These are phyloP conservation scores for Spea bombifrons DNA, from an alignment of 2,113 vertebrate species.

Conservation along the genomic window DNA sequence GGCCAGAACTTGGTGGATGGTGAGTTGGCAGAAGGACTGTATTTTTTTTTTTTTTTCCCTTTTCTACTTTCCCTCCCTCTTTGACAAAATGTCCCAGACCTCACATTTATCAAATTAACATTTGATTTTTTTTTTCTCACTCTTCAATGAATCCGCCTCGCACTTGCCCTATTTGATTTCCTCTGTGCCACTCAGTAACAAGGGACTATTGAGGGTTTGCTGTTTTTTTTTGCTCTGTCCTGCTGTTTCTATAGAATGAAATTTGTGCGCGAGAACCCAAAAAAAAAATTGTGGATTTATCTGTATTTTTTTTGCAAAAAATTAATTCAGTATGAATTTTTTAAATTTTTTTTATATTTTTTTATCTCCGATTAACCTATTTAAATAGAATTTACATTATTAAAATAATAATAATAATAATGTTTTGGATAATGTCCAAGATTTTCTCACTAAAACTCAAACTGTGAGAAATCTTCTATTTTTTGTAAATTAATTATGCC, in stretches of 20 bases:
- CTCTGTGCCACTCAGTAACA: constrained; percentile 63
- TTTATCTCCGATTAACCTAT: too few species aligned
- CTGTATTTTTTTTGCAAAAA: not conserved
- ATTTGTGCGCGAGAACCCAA: constrained; percentile 14
- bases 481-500: constrained; percentile 11
- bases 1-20: constrained; percentile 99
- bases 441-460: not conserved
- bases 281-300: constrained; percentile 5
- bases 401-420: not conserved
- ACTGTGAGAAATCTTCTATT: not conserved
- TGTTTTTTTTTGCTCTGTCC: constrained; percentile 46
- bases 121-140: constrained; percentile 81
- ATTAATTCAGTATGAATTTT: not conserved
- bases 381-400: too few species aligned
- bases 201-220: constrained; percentile 56
- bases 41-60: constrained; percentile 72
- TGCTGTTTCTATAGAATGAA: constrained; percentile 57
- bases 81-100: constrained; percentile 80
- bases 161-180: constrained; percentile 69
- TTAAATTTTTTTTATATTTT: not conserved
- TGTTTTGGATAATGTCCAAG: not conserved
- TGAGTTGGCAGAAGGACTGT: constrained; percentile 85
- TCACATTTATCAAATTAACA: constrained; percentile 83
- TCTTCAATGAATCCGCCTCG: constrained; percentile 70
- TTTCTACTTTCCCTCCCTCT: constrained; percentile 65